Evolutionary conservation across 2,113 vertebrate genomes (phyloP).

Genomic region (Chlamydotis undulata): DNA sequence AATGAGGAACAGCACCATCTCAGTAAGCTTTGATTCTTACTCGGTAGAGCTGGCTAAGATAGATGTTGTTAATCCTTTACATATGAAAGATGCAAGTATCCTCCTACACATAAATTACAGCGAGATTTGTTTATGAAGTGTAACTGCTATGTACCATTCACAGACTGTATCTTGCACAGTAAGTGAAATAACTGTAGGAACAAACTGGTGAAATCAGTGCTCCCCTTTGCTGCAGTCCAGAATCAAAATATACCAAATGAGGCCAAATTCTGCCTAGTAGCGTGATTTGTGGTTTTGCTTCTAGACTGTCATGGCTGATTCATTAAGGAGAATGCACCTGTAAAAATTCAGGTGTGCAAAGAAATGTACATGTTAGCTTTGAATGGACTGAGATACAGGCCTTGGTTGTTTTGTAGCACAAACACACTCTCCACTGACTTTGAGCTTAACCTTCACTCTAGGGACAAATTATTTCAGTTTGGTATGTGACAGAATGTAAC

Average conservation of each 20-base stretch:
- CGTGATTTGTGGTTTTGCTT: rapidly evolving
- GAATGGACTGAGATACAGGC: neutral
- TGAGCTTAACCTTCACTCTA: neutral
- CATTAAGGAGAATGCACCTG: neutral
- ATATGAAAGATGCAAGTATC: neutral
- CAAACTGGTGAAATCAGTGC: neutral
- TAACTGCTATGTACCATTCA: neutral
- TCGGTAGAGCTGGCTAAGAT: neutral
- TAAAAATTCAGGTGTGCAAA: neutral
- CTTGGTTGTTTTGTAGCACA: neutral
- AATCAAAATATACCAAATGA: neutral
- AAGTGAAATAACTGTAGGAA: neutral
- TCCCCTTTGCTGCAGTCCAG: neutral
- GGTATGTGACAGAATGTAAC: neutral
- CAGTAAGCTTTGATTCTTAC: neutral
- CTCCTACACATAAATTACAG: conserved; percentile 9
- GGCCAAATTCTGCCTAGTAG: neutral
- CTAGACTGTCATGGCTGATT: neutral
- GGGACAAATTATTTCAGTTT: neutral
- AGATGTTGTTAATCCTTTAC: neutral
- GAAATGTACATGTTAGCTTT: neutral
- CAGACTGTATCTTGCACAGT: neutral
- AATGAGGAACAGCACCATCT: neutral
- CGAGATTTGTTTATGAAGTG: conserved; percentile 30
- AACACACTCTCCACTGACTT: neutral